A percentile compares a stretch with the other conserved stretches of the same genome.
phyloP scores from a whole-genome alignment of 2,888 invertebrate genomes.

The Lasius fuliginosus region DNA sequence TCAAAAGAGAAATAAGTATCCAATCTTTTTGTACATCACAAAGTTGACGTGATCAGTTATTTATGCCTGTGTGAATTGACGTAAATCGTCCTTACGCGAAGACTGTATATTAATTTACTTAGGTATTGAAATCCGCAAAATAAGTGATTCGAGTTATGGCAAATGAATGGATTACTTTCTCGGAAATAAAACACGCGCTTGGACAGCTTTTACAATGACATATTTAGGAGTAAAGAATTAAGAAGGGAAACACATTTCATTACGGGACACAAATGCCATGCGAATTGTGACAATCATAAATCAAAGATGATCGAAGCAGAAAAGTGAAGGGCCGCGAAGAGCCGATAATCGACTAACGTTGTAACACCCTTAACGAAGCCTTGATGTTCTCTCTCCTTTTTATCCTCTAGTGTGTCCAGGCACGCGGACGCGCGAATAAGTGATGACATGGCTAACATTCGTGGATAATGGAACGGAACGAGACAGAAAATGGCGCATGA shows the following conservation, averaged over 20 bases:
- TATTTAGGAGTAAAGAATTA: background rate
- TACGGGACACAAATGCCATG: background rate
- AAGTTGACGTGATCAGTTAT: conserved; percentile 68
- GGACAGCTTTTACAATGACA: background rate
- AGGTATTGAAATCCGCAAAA: conserved; percentile 22
- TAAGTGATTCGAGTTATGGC: background rate
- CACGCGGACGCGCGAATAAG: conserved; percentile 56
- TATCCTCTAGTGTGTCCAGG: background rate
- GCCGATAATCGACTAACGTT: conserved; percentile 72
- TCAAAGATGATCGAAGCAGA: conserved; percentile 53
- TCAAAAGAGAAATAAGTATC: conserved; percentile 68
- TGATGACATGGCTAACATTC: conserved; percentile 66
- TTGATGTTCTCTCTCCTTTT: conserved; percentile 58
- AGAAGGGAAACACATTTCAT: background rate
- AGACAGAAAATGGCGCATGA: conserved; percentile 72
- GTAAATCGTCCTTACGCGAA: conserved; percentile 56
- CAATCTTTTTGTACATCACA: conserved; percentile 73
- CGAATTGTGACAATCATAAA: conserved; percentile 46
- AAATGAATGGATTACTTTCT: background rate
- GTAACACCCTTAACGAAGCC: conserved; percentile 73
- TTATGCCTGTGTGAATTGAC: conserved; percentile 59
- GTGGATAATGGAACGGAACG: conserved; percentile 76
- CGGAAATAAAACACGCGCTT: background rate
- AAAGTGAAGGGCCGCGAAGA: conserved; percentile 14
- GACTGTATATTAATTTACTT: conserved; percentile 57